phyloP scores from a whole-genome alignment of 2,888 invertebrate species.

The Himalopsyche anomala region DNA sequence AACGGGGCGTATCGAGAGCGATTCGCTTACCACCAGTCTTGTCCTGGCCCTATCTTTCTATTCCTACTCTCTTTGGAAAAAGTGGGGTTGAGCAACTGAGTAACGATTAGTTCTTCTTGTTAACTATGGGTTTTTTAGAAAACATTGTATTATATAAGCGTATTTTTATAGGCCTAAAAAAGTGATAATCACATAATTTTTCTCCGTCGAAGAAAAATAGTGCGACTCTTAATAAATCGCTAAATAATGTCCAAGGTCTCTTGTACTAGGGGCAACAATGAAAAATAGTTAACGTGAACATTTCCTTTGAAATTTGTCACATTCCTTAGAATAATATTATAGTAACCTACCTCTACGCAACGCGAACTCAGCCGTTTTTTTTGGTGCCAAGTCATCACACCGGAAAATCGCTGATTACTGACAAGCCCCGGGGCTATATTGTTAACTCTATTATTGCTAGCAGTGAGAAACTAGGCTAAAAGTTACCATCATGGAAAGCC shows the following conservation, averaged over 20 bases:
- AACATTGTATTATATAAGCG: too few species aligned
- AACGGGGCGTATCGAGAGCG: too few species aligned
- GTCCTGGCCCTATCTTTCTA: too few species aligned
- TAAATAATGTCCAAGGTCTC: background rate
- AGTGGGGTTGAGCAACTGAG: too few species aligned
- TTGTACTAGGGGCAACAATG: background rate
- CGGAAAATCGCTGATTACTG: conserved; percentile 24
- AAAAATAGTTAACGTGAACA: background rate
- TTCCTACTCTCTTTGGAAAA: too few species aligned
- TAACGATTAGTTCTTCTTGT: too few species aligned
- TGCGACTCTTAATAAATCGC: background rate
- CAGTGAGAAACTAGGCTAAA: background rate
- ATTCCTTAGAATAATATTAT: background rate
- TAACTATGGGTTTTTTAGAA: too few species aligned
- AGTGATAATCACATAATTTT: too few species aligned
- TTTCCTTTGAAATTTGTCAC: conserved; percentile 30
- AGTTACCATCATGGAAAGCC: too few species aligned
- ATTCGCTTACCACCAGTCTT: too few species aligned
- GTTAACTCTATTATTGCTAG: background rate
- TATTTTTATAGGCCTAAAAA: too few species aligned
- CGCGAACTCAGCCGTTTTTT: background rate
- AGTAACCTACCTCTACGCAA: conserved; percentile 3
- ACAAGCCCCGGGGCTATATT: background rate
- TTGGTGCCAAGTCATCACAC: background rate
- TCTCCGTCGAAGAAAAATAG: too few species aligned